Evolutionary conservation across 2,797 vertebrate genomes (phyloP).

Genomic region (Rhadinocentrus ornatus): DNA sequence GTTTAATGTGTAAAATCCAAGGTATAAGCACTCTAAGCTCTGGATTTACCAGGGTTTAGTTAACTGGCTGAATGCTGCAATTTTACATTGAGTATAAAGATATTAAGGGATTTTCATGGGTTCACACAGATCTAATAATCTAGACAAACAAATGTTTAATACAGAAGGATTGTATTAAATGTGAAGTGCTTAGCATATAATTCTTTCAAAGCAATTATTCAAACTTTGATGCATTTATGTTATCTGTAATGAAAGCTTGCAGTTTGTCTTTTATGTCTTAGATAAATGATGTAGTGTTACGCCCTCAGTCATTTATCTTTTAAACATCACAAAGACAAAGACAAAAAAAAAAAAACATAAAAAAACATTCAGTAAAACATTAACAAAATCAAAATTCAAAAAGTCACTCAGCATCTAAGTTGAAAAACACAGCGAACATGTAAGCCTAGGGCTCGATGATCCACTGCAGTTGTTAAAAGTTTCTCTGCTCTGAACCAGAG

Average conservation of each 20-base stretch:
- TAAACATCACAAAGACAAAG: background rate
- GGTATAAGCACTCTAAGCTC: too few relatives aligned
- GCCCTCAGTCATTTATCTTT: slow-evolving; percentile 3
- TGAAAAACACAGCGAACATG: slow-evolving; percentile 38
- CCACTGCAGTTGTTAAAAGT: slow-evolving; percentile 32
- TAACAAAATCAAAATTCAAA: slow-evolving; percentile 22
- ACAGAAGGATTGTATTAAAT: background rate
- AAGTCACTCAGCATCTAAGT: slow-evolving; percentile 21
- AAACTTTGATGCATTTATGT: background rate
- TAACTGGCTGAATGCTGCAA: background rate
- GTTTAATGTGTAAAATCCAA: too few relatives aligned
- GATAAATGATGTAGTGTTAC: background rate
- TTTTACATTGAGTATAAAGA: background rate
- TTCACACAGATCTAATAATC: too few relatives aligned
- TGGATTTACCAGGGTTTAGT: background rate
- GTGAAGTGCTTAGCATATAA: background rate
- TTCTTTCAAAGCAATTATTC: background rate
- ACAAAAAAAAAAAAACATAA: background rate
- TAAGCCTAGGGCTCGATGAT: slow-evolving; percentile 44
- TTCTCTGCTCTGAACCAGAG: slow-evolving; percentile 33
- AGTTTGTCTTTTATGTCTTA: background rate
- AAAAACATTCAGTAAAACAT: slow-evolving; percentile 27
- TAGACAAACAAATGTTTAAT: background rate
- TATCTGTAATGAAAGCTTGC: background rate
- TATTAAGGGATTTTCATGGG: too few relatives aligned